These are phyloP conservation scores for Callinectes sapidus DNA, from an alignment of 2,888 invertebrate species.

Conservation along the genomic window DNA sequence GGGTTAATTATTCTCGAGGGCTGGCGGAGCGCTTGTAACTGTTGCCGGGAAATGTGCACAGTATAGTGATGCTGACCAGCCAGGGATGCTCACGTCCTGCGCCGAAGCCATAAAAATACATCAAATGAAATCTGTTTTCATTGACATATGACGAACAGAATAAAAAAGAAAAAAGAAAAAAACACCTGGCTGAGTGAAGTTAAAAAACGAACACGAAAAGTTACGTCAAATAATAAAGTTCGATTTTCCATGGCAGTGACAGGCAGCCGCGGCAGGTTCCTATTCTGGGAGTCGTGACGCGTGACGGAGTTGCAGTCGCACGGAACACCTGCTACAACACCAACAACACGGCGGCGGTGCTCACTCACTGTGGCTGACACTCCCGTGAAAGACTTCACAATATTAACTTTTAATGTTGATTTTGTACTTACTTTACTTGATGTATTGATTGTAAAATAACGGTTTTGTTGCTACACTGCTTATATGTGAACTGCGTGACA, in stretches of 20 bases:
- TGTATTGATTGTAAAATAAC: too few relatives aligned
- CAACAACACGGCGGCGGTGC: background rate
- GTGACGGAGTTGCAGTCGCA: background rate
- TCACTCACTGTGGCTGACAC: background rate
- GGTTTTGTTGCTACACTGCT: too few relatives aligned
- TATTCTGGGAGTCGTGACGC: background rate
- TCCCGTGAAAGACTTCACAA: background rate
- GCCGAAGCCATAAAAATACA: background rate
- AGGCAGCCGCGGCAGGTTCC: background rate
- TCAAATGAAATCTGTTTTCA: background rate
- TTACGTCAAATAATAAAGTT: background rate
- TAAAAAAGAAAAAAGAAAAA: background rate
- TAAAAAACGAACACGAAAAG: background rate
- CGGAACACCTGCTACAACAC: background rate
- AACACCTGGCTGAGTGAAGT: background rate
- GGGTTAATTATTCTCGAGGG: background rate
- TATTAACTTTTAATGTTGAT: background rate
- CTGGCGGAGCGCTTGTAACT: background rate
- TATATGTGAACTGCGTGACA: too few relatives aligned
- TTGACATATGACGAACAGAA: background rate
- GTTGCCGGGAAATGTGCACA: background rate
- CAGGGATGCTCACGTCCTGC: background rate
- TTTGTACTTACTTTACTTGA: too few relatives aligned
- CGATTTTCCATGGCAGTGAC: background rate
- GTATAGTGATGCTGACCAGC: background rate